Percentiles rank a stretch among this genome's conserved stretches.
phyloP scores from a whole-genome alignment of 2,113 vertebrate species.

The Hippocampus comes region DNA sequence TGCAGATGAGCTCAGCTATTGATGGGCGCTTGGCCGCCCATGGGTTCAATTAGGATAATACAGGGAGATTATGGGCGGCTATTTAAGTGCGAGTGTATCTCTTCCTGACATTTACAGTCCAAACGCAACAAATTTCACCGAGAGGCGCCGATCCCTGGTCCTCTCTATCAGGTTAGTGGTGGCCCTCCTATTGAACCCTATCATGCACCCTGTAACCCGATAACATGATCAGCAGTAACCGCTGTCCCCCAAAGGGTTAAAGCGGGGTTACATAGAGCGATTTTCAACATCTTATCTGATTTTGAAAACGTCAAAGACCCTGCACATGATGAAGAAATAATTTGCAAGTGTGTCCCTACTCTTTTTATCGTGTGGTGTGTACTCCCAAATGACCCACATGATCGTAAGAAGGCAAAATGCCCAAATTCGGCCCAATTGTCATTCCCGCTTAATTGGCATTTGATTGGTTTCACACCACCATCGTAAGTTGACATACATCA shows the following conservation, averaged over 20 bases:
- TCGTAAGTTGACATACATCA: too few relatives aligned
- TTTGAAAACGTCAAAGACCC: too few relatives aligned
- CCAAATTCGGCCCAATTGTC: too few relatives aligned
- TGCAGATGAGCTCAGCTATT: conserved; percentile 76
- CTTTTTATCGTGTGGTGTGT: conserved; percentile 39
- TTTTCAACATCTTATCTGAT: conserved; percentile 9
- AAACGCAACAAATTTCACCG: conserved; percentile 73
- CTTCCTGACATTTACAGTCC: conserved; percentile 77
- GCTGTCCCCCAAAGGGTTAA: conserved; percentile 6
- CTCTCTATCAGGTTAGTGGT: conserved; percentile 52
- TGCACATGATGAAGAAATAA: too few relatives aligned
- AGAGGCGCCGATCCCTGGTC: conserved; percentile 42
- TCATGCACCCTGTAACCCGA: too few relatives aligned
- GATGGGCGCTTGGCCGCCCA: conserved; percentile 66
- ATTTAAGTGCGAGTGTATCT: conserved; percentile 75
- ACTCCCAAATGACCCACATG: too few relatives aligned
- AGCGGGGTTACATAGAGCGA: not conserved
- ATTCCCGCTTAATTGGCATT: too few relatives aligned
- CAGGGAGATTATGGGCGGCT: conserved; percentile 71
- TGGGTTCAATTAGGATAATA: conserved; percentile 80
- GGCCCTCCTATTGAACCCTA: conserved; percentile 5
- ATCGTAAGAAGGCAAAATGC: too few relatives aligned
- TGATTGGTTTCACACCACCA: too few relatives aligned
- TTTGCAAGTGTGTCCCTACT: conserved; percentile 41
- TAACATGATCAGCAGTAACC: too few relatives aligned